Percentiles rank a stretch among this genome's conserved stretches.
These are phyloP conservation scores for Drosophila bocqueti DNA, from an alignment of 1,140 invertebrate genomes.

Conservation along the genomic window DNA sequence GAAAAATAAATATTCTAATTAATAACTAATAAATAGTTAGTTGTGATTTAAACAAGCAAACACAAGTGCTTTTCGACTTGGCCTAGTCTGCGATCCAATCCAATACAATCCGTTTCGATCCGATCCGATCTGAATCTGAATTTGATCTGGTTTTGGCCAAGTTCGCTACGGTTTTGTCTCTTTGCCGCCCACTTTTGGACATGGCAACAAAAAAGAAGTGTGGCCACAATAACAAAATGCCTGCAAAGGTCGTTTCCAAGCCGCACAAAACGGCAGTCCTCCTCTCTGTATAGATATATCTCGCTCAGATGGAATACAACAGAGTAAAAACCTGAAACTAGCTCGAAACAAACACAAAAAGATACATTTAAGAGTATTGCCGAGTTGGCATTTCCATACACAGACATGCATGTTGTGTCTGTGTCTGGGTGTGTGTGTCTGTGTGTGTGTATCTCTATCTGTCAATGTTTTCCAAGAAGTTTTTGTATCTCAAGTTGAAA, in stretches of 20 bases:
- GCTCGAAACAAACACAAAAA: slow-evolving; percentile 29
- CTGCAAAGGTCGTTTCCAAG: slow-evolving; percentile 54
- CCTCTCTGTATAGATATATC: slow-evolving; percentile 15
- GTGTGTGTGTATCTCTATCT: slow-evolving; percentile 1
- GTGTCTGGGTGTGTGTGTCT: slow-evolving; percentile 3
- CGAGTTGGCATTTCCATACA: slow-evolving; percentile 56
- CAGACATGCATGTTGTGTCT: not conserved
- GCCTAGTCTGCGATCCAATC: slow-evolving; percentile 22
- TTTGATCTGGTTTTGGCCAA: slow-evolving; percentile 28
- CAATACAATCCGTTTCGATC: not conserved
- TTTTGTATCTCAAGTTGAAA: slow-evolving; percentile 55
- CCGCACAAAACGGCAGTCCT: slow-evolving; percentile 21
- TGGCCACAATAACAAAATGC: slow-evolving; percentile 41
- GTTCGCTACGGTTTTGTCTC: slow-evolving; percentile 16
- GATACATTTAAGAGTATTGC: slow-evolving; percentile 46
- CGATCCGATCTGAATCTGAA: slow-evolving; percentile 16
- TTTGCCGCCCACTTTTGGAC: slow-evolving; percentile 43
- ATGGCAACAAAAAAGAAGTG: slow-evolving; percentile 27
- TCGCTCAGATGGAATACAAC: slow-evolving; percentile 18
- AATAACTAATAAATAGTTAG: slow-evolving; percentile 7
- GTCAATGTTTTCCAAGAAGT: slow-evolving; percentile 65
- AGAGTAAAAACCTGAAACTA: slow-evolving; percentile 53
- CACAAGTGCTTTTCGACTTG: slow-evolving; percentile 19
- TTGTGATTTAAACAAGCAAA: slow-evolving; percentile 16
- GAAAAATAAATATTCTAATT: not conserved